These are phyloP conservation scores for Glaucomys volans DNA, from an alignment of 2,113 vertebrate genomes.

Conservation along the genomic window DNA sequence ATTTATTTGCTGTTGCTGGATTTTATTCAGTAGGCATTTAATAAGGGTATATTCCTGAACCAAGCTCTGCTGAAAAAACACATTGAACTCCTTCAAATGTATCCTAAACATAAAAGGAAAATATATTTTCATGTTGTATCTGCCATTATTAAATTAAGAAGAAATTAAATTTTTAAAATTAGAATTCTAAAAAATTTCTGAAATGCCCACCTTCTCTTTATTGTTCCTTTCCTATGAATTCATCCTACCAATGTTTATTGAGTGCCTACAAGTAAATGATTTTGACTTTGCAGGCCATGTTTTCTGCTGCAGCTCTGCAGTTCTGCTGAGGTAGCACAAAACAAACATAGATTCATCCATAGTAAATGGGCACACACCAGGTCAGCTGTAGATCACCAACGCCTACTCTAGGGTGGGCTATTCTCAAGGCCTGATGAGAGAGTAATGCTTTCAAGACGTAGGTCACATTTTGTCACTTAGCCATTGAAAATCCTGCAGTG, in stretches of 20 bases:
- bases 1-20: not conserved
- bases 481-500: not conserved
- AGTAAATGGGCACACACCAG: not conserved
- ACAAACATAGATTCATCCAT: accelerated
- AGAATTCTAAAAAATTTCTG: not conserved
- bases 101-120: not conserved
- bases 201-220: not conserved
- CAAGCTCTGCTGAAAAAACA: not conserved
- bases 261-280: not conserved
- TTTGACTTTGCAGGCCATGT: not conserved
- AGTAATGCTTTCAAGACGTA: not conserved
- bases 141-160: constrained; percentile 18
- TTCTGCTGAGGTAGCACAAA: not conserved
- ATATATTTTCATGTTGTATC: not conserved
- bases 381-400: not conserved
- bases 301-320: not conserved
- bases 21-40: constrained; percentile 1
- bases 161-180: not conserved
- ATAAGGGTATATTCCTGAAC: not conserved
- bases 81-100: constrained; percentile 10
- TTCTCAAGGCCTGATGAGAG: not conserved
- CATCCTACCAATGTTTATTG: constrained; percentile 32
- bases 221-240: constrained; percentile 42
- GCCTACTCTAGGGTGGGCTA: not conserved
- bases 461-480: not conserved